Conservation (phyloP, 2,888 invertebrate species). For the Agrotis puta region DNA sequence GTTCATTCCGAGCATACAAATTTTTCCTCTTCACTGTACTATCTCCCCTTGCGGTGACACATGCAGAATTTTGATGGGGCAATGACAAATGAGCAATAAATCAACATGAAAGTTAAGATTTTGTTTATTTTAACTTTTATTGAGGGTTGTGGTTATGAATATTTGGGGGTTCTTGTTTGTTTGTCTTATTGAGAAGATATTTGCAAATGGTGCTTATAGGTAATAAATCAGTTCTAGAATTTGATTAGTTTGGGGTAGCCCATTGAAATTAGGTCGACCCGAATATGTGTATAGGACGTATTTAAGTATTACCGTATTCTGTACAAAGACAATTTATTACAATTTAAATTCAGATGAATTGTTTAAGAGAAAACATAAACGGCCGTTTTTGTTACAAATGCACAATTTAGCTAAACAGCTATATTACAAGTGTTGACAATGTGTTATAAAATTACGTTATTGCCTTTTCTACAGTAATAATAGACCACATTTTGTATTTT, state of each 20-base stretch:
- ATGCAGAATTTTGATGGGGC: conserved; percentile 85
- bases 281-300: too few relatives aligned
- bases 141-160: conserved; percentile 58
- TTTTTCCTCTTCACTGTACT: conserved; percentile 29
- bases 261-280: too few relatives aligned
- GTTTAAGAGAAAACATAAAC: too few relatives aligned
- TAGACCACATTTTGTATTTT: too few relatives aligned
- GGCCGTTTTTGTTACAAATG: too few relatives aligned
- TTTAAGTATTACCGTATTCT: too few relatives aligned
- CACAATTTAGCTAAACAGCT: too few relatives aligned
- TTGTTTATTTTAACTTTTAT: conserved; percentile 58
- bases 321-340: background rate
- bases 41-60: conserved; percentile 76
- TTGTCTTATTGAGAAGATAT: conserved; percentile 3
- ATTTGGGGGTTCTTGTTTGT: conserved; percentile 11
- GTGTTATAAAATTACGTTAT: too few relatives aligned
- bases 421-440: too few relatives aligned
- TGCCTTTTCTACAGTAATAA: too few relatives aligned
- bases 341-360: background rate
- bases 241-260: background rate
- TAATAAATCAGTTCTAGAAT: background rate
- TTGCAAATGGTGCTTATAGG: background rate
- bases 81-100: conserved; percentile 69
- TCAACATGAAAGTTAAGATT: conserved; percentile 63
- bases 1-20: background rate